Evolutionary conservation across 1,140 invertebrate species (phyloP), one percentile per base, ranked within the genome.

Genomic region (Tetragnatha versicolor): DNA sequence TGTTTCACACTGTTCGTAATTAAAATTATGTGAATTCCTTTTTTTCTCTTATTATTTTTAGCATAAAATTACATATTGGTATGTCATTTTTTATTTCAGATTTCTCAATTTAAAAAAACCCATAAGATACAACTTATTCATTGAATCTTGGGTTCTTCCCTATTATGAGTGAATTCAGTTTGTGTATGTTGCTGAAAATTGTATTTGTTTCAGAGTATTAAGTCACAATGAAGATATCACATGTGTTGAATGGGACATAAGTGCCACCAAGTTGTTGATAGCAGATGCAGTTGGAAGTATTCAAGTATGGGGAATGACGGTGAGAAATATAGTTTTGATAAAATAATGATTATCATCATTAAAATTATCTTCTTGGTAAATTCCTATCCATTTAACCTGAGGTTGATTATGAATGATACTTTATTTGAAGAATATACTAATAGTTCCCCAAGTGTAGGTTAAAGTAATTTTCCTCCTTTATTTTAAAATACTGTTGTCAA

Each of bases 161-260:
- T n/a, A n/a, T n/a, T n/a, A n/a, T n/a, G n/a, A n/a, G n/a, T n/a
- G n/a, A n/a, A n/a, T n/a, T n/a, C n/a, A n/a, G n/a, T n/a, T n/a
- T n/a, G n/a, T n/a, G n/a, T n/a, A n/a, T n/a, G n/a, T n/a, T n/a
- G n/a, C n/a, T n/a, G n/a, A 2, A 55, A 10, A 55, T 55, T 22
- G n/a, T 10, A 47, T 37, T 60, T 27, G 37, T 72, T 27, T 33
- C 9, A 87, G 84, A 60, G 83, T 86, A 6, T 79, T 83, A 83
- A 87, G 87, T 82, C 85, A 87, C 80, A 84, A 84, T 37, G 85
- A 87, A 25, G 88, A 90, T 68, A 89, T 95, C 7, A 93, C 92
- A 20, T 90, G 91, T 17, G 83, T 96, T 20, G 92, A 95, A 86
- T 96, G 94, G 94, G 93, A 94, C 86, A 87, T 90, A 35, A 90